Evolutionary conservation across 1,140 invertebrate species (phyloP), one percentile per base, ranked within the genome.

Genomic region (Trichomalopsis sarcophagae): DNA sequence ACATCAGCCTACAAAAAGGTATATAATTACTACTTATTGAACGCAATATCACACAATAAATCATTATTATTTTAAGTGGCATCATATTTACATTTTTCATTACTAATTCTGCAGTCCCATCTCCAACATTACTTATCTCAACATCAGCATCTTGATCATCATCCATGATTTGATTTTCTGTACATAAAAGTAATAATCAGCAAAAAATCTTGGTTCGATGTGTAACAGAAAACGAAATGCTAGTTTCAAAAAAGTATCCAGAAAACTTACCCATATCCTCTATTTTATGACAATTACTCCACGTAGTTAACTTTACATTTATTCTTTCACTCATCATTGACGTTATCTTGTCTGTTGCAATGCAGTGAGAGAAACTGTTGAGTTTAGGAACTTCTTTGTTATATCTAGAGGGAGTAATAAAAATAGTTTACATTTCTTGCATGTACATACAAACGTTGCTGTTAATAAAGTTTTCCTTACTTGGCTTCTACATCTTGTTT

Each of bases 401-500:
- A 27, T 92, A 93, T 74, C 92, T 93, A 62, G 21, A 89, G 84
- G 76, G 30, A 74, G 55, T 66, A 84, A 79, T 36, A 86, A 84
- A 82, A 82, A 68, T 55, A 79, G 74, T 74, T 85, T 76, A 82
- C 68, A 87, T 84, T 82, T 47, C 86, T 68, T 83, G 85, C 69
- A 81, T 84, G 85, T 69, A 74, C 44, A 21, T 40, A 44, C 6
- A 80, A 69, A 33, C 30, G 75, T n/a, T 69, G n/a, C 40, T 27
- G 10, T 40, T 36, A 50, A 75, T 36, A 81, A 81, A 17, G 68
- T 68, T 75, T 36, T 76, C 17, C 83, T 89, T 91, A 96, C 96
- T 96, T 95, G 85, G 94, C 92, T 88, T 95, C 93, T 81, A 95
- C 94, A 94, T 98, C 97, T 87, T 94, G 91, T 85, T 95, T 94